Evolutionary conservation across 2,888 invertebrate species (phyloP).

Genomic region (Sympetrum striolatum): DNA sequence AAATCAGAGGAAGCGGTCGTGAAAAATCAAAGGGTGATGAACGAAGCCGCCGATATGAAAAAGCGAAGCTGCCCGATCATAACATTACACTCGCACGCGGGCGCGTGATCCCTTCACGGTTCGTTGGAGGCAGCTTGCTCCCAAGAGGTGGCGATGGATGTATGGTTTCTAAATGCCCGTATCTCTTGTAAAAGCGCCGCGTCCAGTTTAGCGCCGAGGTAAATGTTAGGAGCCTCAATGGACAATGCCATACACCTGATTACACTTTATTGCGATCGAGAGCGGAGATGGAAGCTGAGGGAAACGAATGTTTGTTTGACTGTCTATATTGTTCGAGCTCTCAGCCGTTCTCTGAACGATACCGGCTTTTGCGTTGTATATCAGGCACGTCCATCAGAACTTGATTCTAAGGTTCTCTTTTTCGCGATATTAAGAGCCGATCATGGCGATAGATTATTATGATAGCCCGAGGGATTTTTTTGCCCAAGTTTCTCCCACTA

Average conservation of each 20-base stretch:
- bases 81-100: background rate
- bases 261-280: background rate
- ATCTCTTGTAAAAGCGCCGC: background rate
- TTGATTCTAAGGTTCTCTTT: no score
- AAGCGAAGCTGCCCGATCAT: background rate
- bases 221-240: background rate
- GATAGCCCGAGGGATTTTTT: no score
- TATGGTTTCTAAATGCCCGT: background rate
- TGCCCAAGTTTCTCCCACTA: no score
- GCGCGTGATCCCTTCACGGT: background rate
- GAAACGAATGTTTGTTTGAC: background rate
- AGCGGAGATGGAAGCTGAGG: background rate
- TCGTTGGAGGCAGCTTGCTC: background rate
- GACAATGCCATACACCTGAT: background rate
- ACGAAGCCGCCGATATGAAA: background rate
- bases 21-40: background rate
- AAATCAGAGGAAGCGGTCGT: background rate
- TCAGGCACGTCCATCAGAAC: no score
- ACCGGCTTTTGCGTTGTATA: no score
- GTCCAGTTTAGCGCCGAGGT: background rate
- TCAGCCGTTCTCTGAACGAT: no score
- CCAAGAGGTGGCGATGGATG: background rate
- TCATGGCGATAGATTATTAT: no score
- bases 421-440: no score
- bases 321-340: no score